phyloP scores from a whole-genome alignment of 2,113 vertebrate species.

The Merops nubicus region DNA sequence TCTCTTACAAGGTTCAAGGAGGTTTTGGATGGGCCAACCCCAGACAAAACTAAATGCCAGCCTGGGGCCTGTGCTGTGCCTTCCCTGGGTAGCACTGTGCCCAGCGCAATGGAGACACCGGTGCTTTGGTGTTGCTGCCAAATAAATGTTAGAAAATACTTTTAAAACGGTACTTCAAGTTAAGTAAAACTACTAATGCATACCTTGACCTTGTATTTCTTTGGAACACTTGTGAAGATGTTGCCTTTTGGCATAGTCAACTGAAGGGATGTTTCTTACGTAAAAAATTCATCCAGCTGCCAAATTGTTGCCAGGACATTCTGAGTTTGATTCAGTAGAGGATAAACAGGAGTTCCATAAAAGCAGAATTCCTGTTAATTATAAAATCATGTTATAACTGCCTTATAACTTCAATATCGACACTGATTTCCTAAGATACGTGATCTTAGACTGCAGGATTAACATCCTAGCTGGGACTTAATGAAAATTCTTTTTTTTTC shows the following conservation, averaged over 20 bases:
- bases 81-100: neutral
- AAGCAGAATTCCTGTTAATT: neutral
- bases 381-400: neutral
- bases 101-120: accelerated
- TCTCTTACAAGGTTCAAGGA: neutral
- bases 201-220: neutral
- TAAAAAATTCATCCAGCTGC: neutral
- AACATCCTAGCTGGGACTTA: neutral
- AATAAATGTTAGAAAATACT: neutral
- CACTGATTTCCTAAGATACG: neutral
- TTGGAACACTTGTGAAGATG: neutral
- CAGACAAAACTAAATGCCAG: neutral
- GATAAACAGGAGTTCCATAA: neutral
- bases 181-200: neutral
- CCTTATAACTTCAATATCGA: neutral
- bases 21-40: neutral
- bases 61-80: neutral
- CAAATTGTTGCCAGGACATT: neutral
- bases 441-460: neutral
- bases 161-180: neutral
- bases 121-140: neutral
- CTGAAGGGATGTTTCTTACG: neutral
- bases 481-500: neutral
- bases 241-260: neutral
- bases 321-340: neutral